These are phyloP conservation scores for Callaeas wilsoni DNA, from an alignment of 2,113 vertebrate genomes.

Conservation along the genomic window DNA sequence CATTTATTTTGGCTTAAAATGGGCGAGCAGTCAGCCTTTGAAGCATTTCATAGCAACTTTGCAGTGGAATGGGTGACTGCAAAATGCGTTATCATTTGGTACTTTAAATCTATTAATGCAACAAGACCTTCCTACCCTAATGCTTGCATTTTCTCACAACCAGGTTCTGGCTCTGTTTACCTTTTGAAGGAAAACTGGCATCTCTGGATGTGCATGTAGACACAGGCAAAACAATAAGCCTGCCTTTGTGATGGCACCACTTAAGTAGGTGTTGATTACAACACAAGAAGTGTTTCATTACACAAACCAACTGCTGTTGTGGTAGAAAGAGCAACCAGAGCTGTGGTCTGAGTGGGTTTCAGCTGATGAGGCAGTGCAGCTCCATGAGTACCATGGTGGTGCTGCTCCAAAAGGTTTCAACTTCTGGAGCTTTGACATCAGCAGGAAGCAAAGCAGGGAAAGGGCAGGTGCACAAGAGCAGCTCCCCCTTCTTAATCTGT, in stretches of 20 bases:
- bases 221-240: not conserved
- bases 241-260: not conserved
- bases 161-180: not conserved
- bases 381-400: rapidly evolving
- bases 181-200: not conserved
- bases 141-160: not conserved
- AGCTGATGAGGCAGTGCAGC: not conserved
- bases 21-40: not conserved
- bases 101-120: not conserved
- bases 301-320: not conserved
- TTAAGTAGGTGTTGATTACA: not conserved
- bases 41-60: not conserved
- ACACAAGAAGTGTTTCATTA: not conserved
- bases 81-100: not conserved
- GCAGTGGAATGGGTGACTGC: not conserved
- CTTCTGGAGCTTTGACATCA: not conserved
- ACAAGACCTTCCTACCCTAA: not conserved
- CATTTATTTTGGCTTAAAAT: not conserved
- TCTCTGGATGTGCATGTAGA: not conserved
- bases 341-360: not conserved
- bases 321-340: not conserved
- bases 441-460: not conserved
- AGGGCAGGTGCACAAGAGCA: not conserved
- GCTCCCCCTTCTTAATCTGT: not conserved
- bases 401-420: not conserved